phyloP scores from a whole-genome alignment of 2,888 invertebrate species.

The Ennomos fuscantarius region DNA sequence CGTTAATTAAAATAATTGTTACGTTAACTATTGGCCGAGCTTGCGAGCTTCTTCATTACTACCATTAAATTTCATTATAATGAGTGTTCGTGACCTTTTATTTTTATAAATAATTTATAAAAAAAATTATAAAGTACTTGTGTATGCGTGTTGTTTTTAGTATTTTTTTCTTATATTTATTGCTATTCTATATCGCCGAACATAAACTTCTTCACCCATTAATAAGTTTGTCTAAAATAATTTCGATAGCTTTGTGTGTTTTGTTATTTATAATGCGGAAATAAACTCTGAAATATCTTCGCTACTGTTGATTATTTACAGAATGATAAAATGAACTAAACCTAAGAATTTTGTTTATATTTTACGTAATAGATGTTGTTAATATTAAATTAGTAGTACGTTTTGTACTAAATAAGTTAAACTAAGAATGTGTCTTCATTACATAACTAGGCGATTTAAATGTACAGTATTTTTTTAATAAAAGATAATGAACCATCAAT shows the following conservation, averaged over 20 bases:
- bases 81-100: constrained; percentile 18
- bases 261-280: constrained; percentile 13
- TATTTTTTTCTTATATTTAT: constrained; percentile 12
- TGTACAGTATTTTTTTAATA: constrained; percentile 41
- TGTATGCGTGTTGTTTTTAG: constrained; percentile 11
- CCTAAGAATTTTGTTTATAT: constrained; percentile 34
- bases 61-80: constrained; percentile 17
- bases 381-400: constrained; percentile 34
- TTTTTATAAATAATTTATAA: constrained; percentile 22
- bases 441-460: constrained; percentile 35
- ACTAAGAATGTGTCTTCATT: constrained; percentile 35
- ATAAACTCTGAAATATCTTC: constrained; percentile 11
- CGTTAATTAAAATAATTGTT: constrained; percentile 76
- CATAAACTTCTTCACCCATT: constrained; percentile 5
- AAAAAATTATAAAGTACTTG: constrained; percentile 3
- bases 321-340: constrained; percentile 23
- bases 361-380: constrained; percentile 30
- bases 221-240: constrained; percentile 1
- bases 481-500: constrained; percentile 28
- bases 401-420: constrained; percentile 36
- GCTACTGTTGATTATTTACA: constrained; percentile 23
- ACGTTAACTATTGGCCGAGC: constrained; percentile 58
- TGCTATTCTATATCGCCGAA: not conserved
- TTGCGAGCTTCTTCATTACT: constrained; percentile 52
- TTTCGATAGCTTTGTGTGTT: constrained; percentile 25